Percentiles rank a stretch among this genome's conserved stretches.
phyloP scores from a whole-genome alignment of 1,140 invertebrate species.

The Diprion similis region DNA sequence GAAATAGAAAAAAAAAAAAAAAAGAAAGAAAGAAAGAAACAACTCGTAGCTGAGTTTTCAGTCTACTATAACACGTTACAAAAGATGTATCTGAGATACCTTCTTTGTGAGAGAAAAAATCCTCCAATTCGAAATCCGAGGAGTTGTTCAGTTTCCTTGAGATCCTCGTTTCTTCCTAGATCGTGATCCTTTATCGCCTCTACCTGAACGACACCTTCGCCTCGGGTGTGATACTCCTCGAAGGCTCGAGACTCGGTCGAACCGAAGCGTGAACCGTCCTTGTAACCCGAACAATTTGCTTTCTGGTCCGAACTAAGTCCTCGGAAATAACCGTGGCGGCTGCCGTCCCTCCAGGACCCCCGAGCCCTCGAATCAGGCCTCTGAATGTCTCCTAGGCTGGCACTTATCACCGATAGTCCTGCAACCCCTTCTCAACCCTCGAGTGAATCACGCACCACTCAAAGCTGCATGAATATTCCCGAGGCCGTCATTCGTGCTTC shows the following conservation, averaged over 20 bases:
- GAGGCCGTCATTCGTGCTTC: no score
- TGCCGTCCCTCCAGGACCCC: not conserved
- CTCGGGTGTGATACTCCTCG: not conserved
- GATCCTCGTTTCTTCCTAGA: not conserved
- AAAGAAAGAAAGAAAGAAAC: no score
- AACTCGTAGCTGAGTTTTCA: no score
- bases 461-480: no score
- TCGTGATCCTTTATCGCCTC: not conserved
- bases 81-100: no score
- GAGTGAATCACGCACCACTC: no score
- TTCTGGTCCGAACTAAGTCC: slow-evolving; percentile 1
- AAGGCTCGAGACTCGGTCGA: not conserved
- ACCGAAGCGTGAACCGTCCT: not conserved
- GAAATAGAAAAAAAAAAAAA: no score
- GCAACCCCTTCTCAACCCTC: no score
- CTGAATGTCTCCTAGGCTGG: not conserved
- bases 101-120: no score
- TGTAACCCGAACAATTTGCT: slow-evolving; percentile 21
- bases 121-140: no score
- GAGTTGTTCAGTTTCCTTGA: no score
- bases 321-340: not conserved
- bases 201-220: not conserved
- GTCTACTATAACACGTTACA: no score
- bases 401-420: not conserved
- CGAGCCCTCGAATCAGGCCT: not conserved